Percentiles rank a stretch among this genome's conserved stretches.
Conservation (phyloP, 2,797 vertebrate species). For the Prionace glauca region DNA sequence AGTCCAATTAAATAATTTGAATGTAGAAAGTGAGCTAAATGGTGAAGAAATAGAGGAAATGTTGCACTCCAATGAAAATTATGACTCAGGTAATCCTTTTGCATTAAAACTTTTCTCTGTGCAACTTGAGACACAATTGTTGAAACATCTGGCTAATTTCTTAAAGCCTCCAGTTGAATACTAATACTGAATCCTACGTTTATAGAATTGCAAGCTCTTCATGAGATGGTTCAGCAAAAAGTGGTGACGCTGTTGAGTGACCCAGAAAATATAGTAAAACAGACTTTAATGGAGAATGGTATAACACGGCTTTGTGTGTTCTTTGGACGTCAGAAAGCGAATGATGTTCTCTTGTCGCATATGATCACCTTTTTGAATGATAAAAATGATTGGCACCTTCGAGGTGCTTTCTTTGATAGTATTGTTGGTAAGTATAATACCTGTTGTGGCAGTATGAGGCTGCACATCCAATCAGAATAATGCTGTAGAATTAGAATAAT, state of each 20-base stretch:
- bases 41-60: conserved; percentile 82
- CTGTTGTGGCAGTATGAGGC: not conserved
- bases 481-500: not conserved
- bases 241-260: conserved; percentile 96
- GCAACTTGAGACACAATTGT: not conserved
- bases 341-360: conserved; percentile 90
- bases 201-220: conserved; percentile 89
- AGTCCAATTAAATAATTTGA: conserved; percentile 90
- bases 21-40: conserved; percentile 78
- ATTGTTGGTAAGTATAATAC: conserved; percentile 77
- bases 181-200: not conserved
- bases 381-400: conserved; percentile 96
- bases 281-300: conserved; percentile 94
- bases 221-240: conserved; percentile 98
- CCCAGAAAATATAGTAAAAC: conserved; percentile 94
- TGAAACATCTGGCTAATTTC: not conserved
- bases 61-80: conserved; percentile 84
- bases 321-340: conserved; percentile 95
- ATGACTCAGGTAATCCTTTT: conserved; percentile 77
- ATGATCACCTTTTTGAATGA: conserved; percentile 99
- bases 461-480: not conserved
- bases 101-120: not conserved
- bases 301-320: conserved; percentile 95
- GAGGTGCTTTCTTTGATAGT: conserved; percentile 95
- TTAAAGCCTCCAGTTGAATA: not conserved